phyloP scores from a whole-genome alignment of 2,113 vertebrate species.

The Trinectes maculatus region DNA sequence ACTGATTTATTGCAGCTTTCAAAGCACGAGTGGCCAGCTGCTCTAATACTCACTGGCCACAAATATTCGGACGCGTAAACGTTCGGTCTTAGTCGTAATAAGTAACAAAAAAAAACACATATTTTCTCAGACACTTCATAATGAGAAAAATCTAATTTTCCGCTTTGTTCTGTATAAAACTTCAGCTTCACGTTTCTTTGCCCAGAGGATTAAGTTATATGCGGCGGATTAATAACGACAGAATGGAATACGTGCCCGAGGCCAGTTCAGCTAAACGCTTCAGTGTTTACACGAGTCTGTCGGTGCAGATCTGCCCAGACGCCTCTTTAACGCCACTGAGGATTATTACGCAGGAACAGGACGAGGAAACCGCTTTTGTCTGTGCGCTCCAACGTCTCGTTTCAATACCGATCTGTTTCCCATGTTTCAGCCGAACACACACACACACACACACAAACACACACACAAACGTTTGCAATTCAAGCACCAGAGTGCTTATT shows the following conservation, averaged over 20 bases:
- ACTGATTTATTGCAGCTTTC: not conserved
- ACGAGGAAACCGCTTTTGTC: slow-evolving; percentile 16
- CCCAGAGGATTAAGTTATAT: not conserved
- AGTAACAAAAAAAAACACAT: not conserved
- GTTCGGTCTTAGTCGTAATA: not conserved
- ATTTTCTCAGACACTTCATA: slow-evolving; percentile 1
- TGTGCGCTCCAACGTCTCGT: not conserved
- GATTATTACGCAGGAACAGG: slow-evolving; percentile 10
- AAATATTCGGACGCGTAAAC: not conserved
- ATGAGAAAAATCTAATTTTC: not conserved
- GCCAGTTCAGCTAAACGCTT: not conserved
- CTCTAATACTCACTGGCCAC: not conserved
- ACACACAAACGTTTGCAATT: slow-evolving; percentile 52
- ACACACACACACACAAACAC: too few relatives aligned
- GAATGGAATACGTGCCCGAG: not conserved
- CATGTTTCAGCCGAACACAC: slow-evolving; percentile 33
- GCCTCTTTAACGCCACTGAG: slow-evolving; percentile 1
- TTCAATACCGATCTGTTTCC: slow-evolving; percentile 49
- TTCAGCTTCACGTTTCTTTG: not conserved
- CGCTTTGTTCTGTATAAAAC: not conserved
- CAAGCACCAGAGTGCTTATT: slow-evolving; percentile 62
- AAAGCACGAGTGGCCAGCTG: not conserved
- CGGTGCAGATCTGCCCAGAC: slow-evolving; percentile 2
- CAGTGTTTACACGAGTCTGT: not conserved
- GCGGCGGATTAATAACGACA: not conserved